These are phyloP conservation scores for Phacellophora camtschatica DNA, from an alignment of 30 jellyfish, hydroid and myxozoan genomes.

Conservation along the genomic window DNA sequence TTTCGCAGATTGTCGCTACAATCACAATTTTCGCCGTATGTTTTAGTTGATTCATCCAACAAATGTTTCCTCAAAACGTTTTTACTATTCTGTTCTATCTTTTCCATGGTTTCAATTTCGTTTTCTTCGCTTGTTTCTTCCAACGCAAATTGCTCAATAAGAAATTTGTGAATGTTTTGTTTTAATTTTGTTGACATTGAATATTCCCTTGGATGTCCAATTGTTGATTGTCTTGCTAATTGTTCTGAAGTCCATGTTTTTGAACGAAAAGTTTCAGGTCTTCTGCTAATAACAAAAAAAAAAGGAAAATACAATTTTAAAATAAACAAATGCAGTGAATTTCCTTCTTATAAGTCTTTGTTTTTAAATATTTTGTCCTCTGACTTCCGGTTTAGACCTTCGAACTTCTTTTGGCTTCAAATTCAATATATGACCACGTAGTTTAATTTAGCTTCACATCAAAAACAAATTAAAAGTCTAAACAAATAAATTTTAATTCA, in stretches of 20 bases:
- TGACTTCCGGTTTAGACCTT: too few relatives aligned
- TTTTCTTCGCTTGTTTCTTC: background rate
- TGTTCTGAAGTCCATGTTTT: conserved; percentile 68
- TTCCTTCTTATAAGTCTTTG: too few relatives aligned
- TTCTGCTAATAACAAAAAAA: background rate
- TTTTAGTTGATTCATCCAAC: too few relatives aligned
- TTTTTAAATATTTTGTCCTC: too few relatives aligned
- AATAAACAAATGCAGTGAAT: background rate
- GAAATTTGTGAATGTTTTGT: conserved; percentile 58
- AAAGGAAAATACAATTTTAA: background rate
- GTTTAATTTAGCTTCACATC: too few relatives aligned
- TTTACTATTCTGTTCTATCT: too few relatives aligned
- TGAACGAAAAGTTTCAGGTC: background rate
- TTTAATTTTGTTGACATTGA: conserved; percentile 80
- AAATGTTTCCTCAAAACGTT: too few relatives aligned
- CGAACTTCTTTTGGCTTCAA: too few relatives aligned
- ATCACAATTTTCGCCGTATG: background rate
- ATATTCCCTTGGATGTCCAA: conserved; percentile 83
- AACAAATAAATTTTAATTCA: too few relatives aligned
- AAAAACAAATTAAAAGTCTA: too few relatives aligned
- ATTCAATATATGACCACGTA: too few relatives aligned
- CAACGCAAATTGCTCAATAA: conserved; percentile 42
- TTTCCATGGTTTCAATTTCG: background rate
- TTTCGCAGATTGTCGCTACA: background rate
- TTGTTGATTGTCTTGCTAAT: conserved; percentile 60